Percentiles rank a stretch among this genome's conserved stretches.
phyloP scores from a whole-genome alignment of 2,888 invertebrate genomes.

The Clitarchus hookeri region DNA sequence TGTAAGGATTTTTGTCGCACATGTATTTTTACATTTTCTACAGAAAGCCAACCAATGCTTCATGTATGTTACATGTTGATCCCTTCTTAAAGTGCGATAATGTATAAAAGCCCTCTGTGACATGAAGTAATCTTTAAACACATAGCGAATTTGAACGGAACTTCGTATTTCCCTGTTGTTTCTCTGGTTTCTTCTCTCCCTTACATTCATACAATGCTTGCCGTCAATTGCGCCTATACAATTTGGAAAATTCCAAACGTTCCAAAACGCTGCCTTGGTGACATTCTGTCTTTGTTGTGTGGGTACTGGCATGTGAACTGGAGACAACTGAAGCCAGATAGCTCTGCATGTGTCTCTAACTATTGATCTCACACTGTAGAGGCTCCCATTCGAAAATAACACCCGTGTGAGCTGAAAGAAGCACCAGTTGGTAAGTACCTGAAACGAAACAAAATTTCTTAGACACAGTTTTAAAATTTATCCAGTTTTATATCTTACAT shows the following conservation, averaged over 20 bases:
- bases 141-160: no score
- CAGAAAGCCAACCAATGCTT: no score
- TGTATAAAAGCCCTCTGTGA: no score
- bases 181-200: not conserved
- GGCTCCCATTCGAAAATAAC: not conserved
- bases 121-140: no score
- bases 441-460: not conserved
- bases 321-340: not conserved
- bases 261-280: not conserved
- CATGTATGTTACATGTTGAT: no score
- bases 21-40: no score
- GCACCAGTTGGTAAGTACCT: not conserved
- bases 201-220: not conserved
- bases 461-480: not conserved
- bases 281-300: not conserved
- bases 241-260: not conserved
- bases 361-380: not conserved
- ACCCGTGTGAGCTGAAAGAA: not conserved
- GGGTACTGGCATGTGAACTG: not conserved
- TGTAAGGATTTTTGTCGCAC: no score
- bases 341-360: not conserved
- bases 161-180: no score
- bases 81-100: no score
- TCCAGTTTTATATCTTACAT: not conserved
- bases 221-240: not conserved